Evolutionary conservation across 2,797 vertebrate species (phyloP), one percentile per base, ranked within the genome.

Genomic region (Rhinophrynus dorsalis): DNA sequence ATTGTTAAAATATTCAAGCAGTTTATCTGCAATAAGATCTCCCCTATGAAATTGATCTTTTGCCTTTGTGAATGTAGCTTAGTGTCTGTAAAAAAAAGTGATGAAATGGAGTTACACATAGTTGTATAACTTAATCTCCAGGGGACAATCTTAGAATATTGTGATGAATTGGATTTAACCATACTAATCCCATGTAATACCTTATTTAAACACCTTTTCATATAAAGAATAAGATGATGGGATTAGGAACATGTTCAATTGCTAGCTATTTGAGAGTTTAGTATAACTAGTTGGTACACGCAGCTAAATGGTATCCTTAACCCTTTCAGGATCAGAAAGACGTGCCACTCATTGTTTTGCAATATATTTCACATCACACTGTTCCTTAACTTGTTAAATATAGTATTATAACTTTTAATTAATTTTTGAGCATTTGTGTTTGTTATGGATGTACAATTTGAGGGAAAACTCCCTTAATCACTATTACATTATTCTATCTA

Each of bases 1-100:
- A 64, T 72, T 72, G 60, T 56, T 72, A 71, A 71, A 71, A 63
- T 47, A 71, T 71, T 71, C 68, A 71, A 63, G 59, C 59, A 45
- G 68, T 72, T 64, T 72, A 72, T 72, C 68, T 58, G 68, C 51
- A 72, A 72, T 72, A 64, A 51, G 68, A 72, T 72, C 68, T 72
- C 44, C 20, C 60, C 68, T 72, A 72, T 72, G 68, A 72, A 72
- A 72, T 52, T 42, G 68, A 72, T 72, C 42, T 72, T 68, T 58
- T 57, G 33, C 60, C 51, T 72, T 64, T 57, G 68, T 56, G 52
- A 64, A 64, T 57, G 44, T 58, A 72, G 42, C 24, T 24, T 52
- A 72, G 60, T 64, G 52, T 72, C 60, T 64, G 48, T 27, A 57
- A 57, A 42, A n/a, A n/a, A 71, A 72, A 57, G 68, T 72, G 68